These are phyloP conservation scores for Trichonephila clavata DNA, from an alignment of 1,140 invertebrate genomes.

Conservation along the genomic window DNA sequence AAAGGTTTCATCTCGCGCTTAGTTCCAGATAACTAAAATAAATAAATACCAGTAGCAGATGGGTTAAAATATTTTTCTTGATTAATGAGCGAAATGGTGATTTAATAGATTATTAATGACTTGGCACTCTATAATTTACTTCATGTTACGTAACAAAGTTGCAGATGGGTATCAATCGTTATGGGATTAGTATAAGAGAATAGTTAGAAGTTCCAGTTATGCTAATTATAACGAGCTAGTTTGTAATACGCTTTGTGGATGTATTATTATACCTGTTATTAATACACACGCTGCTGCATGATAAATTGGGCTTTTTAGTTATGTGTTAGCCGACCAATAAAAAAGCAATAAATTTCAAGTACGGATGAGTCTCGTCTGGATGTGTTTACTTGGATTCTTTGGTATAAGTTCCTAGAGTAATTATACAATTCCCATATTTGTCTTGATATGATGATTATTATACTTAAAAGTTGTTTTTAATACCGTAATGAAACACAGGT, in stretches of 20 bases:
- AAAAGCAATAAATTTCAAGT: not conserved
- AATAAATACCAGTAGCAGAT: not conserved
- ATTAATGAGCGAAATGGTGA: conserved; percentile 18
- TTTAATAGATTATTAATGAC: conserved; percentile 24
- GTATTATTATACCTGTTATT: not conserved
- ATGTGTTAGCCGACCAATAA: not conserved
- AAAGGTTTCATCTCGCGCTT: not conserved
- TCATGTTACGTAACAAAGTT: not conserved
- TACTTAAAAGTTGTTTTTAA: not conserved
- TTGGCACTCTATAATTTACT: not conserved
- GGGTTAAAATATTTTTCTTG: not conserved
- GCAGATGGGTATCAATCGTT: not conserved
- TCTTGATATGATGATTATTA: not conserved
- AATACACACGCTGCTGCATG: not conserved
- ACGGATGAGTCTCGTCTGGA: not conserved
- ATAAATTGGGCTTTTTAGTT: not conserved
- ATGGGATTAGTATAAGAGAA: not conserved
- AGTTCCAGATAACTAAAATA: not conserved
- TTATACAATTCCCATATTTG: not conserved
- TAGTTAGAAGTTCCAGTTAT: conserved; percentile 11
- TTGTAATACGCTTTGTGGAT: conserved; percentile 2
- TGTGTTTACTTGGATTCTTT: not conserved
- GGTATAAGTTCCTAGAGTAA: not conserved
- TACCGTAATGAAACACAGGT: not conserved
- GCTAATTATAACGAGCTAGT: not conserved